phyloP scores from a whole-genome alignment of 2,797 vertebrate species.

The Gouania willdenowi region DNA sequence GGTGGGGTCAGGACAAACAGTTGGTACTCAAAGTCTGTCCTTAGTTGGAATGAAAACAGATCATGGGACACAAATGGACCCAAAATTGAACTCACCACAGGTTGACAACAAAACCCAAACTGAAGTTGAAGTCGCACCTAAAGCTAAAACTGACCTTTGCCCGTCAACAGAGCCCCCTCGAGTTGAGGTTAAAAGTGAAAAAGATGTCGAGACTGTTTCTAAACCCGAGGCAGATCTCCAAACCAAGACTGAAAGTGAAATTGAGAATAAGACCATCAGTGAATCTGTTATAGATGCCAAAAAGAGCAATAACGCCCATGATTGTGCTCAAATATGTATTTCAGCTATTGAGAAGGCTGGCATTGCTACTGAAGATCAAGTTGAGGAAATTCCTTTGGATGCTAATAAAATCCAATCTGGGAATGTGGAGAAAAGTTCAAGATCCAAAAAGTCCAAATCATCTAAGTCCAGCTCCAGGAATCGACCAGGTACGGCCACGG shows the following conservation, averaged over 20 bases:
- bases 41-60: no score
- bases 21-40: constrained; percentile 1
- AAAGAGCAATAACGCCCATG: constrained; percentile 4
- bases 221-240: constrained; percentile 17
- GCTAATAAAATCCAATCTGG: constrained; percentile 12
- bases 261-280: not conserved
- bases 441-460: constrained; percentile 54
- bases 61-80: not conserved
- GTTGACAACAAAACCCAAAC: constrained; percentile 11
- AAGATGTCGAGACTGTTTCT: constrained; percentile 5
- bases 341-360: constrained; percentile 8
- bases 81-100: constrained; percentile 8
- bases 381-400: constrained; percentile 24
- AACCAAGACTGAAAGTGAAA: not conserved
- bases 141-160: constrained; percentile 8
- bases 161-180: constrained; percentile 13
- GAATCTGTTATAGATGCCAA: constrained; percentile 10
- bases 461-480: constrained; percentile 60
- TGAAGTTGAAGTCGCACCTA: constrained; percentile 14
- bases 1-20: constrained; percentile 1
- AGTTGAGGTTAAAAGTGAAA: constrained; percentile 18
- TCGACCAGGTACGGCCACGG: constrained; percentile 66
- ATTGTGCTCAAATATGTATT: constrained; percentile 2
- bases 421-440: constrained; percentile 36
- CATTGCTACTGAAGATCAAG: constrained; percentile 3